A percentile compares a stretch with the other conserved stretches of the same genome.
Evolutionary conservation across 2,888 invertebrate genomes (phyloP).

Genomic region (Bellardia bayeri): DNA sequence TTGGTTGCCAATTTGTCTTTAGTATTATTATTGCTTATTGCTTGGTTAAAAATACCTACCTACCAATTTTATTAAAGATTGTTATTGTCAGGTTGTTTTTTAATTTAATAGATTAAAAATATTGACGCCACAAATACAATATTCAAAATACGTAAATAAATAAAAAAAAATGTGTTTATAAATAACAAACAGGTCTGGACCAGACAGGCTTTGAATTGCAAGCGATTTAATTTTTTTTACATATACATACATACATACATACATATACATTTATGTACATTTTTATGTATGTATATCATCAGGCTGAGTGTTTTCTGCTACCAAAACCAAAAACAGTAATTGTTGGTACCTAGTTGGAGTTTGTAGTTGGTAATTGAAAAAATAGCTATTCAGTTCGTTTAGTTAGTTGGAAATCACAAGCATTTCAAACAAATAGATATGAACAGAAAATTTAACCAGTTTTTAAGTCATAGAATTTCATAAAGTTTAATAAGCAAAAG

Average conservation of each 20-base stretch:
- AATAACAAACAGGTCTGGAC: neutral
- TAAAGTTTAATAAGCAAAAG: neutral
- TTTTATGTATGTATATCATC: neutral
- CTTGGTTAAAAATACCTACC: slow-evolving; percentile 4
- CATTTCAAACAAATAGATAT: neutral
- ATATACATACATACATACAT: neutral
- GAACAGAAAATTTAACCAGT: neutral
- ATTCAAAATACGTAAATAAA: neutral
- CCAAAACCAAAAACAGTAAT: slow-evolving; percentile 7
- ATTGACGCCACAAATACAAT: slow-evolving; percentile 27
- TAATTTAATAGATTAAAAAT: neutral
- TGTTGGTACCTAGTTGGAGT: neutral
- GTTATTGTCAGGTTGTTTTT: neutral
- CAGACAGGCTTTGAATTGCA: slow-evolving; percentile 11
- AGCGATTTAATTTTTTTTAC: neutral
- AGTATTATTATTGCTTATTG: neutral
- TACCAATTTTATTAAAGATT: neutral
- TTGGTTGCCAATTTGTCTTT: slow-evolving; percentile 7
- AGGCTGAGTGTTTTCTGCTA: neutral
- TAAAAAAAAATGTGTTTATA: neutral
- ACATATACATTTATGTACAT: neutral
- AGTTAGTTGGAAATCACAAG: neutral
- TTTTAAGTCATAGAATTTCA: neutral
- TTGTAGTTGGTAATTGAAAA: neutral
- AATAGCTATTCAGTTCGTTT: neutral